Evolutionary conservation across 2,888 invertebrate species (phyloP).

Genomic region (Hermaeophaga mercurialis): DNA sequence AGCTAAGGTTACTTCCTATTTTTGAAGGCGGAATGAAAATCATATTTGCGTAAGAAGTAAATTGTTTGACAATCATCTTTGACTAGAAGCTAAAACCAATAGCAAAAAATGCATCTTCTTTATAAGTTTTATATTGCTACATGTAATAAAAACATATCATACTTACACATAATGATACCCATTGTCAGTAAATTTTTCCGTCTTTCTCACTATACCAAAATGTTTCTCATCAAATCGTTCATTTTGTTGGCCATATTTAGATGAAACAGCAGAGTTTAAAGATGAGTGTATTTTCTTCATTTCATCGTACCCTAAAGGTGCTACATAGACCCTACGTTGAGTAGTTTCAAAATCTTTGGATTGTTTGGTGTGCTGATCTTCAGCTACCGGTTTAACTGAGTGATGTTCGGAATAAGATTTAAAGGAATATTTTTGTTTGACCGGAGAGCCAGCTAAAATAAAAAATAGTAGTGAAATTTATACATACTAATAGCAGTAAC

Average conservation of each 20-base stretch:
- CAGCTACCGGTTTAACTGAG: not conserved
- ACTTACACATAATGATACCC: conserved; percentile 64
- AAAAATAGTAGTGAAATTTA: too few species aligned
- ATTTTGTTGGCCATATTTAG: conserved; percentile 3
- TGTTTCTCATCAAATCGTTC: conserved; percentile 54
- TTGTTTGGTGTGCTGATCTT: not conserved
- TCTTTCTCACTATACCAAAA: conserved; percentile 62
- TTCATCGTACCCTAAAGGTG: not conserved
- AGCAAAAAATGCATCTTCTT: too few species aligned
- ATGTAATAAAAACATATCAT: not conserved
- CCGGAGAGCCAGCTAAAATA: too few species aligned
- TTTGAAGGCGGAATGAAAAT: too few species aligned
- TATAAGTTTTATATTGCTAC: too few species aligned
- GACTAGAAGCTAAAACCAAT: too few species aligned
- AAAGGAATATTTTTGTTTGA: too few species aligned
- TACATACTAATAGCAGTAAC: too few species aligned
- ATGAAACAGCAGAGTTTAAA: conserved; percentile 17
- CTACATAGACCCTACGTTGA: not conserved
- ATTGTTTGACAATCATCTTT: too few species aligned
- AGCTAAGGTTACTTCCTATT: too few species aligned
- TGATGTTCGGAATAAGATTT: too few species aligned
- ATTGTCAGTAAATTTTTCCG: conserved; percentile 60
- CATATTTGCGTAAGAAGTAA: too few species aligned
- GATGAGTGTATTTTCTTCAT: conserved; percentile 23
- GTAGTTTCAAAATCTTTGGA: not conserved